A percentile compares a stretch with the other conserved stretches of the same genome.
These are phyloP conservation scores for Ophion ventricosus DNA, from an alignment of 2,888 invertebrate species.

Conservation along the genomic window DNA sequence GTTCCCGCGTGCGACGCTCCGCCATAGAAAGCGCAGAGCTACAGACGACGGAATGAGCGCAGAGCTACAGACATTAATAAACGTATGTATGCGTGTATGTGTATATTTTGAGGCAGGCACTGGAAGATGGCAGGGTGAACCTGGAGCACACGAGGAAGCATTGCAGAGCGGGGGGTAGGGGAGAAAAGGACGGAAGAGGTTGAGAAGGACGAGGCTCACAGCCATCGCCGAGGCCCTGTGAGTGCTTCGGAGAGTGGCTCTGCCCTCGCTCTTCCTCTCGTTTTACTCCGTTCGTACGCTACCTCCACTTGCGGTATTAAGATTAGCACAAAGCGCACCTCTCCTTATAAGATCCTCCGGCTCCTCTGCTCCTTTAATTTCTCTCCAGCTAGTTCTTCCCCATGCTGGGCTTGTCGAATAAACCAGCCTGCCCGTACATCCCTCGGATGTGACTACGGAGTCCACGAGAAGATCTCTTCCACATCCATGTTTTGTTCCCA, in stretches of 20 bases:
- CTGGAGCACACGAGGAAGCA: slow-evolving; percentile 50
- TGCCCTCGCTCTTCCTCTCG: slow-evolving; percentile 55
- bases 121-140: slow-evolving; percentile 43
- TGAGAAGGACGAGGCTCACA: slow-evolving; percentile 53
- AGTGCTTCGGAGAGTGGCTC: slow-evolving; percentile 75
- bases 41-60: slow-evolving; percentile 26
- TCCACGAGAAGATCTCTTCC: background rate
- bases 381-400: slow-evolving; percentile 37
- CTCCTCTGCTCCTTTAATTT: slow-evolving; percentile 50
- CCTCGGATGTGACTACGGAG: background rate
- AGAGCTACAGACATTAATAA: background rate
- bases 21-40: slow-evolving; percentile 45
- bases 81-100: background rate
- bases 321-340: slow-evolving; percentile 77
- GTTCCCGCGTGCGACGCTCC: slow-evolving; percentile 71
- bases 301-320: slow-evolving; percentile 74
- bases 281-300: slow-evolving; percentile 28
- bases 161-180: slow-evolving; percentile 35
- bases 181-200: slow-evolving; percentile 47
- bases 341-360: slow-evolving; percentile 13
- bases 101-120: slow-evolving; percentile 14
- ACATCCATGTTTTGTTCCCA: no score
- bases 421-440: background rate
- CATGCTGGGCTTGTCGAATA: background rate
- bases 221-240: slow-evolving; percentile 57